Conservation (phyloP, 2,797 vertebrate genomes). For the Loris lydekkerianus region DNA sequence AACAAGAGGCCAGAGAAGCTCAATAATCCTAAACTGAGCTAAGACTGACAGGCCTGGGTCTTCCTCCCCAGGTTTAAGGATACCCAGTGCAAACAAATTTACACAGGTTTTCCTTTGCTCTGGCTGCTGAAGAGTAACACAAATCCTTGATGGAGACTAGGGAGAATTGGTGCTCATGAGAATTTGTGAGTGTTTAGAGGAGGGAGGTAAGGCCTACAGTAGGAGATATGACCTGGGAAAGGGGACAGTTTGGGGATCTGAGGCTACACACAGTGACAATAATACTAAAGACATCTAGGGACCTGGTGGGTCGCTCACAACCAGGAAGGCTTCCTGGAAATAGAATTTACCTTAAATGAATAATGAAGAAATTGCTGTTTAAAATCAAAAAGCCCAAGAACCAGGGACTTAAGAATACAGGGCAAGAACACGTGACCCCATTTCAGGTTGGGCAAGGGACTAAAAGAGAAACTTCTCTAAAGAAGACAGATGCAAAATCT, state of each 20-base stretch:
- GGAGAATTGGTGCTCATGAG: background rate
- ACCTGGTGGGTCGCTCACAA: background rate
- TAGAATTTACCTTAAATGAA: background rate
- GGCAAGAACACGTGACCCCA: background rate
- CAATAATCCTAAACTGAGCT: background rate
- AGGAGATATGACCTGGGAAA: background rate
- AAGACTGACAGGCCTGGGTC: background rate
- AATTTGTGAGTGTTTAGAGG: background rate
- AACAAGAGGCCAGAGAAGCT: background rate
- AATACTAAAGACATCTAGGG: background rate
- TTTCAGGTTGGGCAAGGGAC: no score
- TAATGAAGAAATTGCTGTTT: background rate
- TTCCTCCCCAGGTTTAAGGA: background rate
- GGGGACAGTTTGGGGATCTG: background rate
- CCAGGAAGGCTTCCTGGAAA: constrained; percentile 4
- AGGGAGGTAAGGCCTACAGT: background rate
- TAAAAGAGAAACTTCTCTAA: no score
- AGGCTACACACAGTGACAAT: background rate
- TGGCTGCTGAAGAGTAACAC: background rate
- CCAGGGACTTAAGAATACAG: background rate
- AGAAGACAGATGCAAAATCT: no score
- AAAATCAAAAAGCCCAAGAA: background rate
- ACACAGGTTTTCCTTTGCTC: background rate
- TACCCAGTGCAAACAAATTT: background rate
- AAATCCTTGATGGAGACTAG: background rate